These are phyloP conservation scores for Enteromius fasciolatus DNA, from an alignment of 2,797 vertebrate genomes.

Conservation along the genomic window DNA sequence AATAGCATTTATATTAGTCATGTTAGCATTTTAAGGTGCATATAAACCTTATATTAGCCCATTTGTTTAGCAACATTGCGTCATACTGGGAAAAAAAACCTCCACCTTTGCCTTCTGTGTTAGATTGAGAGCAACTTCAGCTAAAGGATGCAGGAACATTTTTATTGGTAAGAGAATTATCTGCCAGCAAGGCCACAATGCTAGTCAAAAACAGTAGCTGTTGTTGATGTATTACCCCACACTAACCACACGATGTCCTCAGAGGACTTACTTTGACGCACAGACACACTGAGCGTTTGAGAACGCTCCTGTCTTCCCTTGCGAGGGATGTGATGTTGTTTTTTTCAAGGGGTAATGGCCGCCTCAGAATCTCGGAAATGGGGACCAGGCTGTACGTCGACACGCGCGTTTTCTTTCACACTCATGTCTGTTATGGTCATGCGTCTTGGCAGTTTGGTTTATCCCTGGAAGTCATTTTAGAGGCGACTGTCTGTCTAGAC, in stretches of 20 bases:
- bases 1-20: too few relatives aligned
- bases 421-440: conserved; percentile 30
- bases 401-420: conserved; percentile 9
- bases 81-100: not conserved
- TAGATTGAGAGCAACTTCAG: too few relatives aligned
- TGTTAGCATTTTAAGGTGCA: too few relatives aligned
- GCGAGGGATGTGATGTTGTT: not conserved
- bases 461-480: conserved; percentile 38
- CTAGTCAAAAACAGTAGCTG: not conserved
- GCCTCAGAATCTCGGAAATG: not conserved
- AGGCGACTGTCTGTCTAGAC: conserved; percentile 49
- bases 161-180: not conserved
- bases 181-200: not conserved
- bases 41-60: too few relatives aligned
- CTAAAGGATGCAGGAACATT: too few relatives aligned
- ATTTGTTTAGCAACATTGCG: not conserved
- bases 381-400: not conserved
- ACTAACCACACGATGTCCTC: conserved; percentile 52
- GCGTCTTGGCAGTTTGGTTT: conserved; percentile 45
- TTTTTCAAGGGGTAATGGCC: conserved; percentile 37
- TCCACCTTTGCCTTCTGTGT: too few relatives aligned
- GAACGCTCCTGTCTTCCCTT: conserved; percentile 21
- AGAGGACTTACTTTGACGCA: conserved; percentile 3
- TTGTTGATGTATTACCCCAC: conserved; percentile 32
- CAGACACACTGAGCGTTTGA: not conserved